Conservation (phyloP, 1,140 invertebrate species). For the Homarus americanus region DNA sequence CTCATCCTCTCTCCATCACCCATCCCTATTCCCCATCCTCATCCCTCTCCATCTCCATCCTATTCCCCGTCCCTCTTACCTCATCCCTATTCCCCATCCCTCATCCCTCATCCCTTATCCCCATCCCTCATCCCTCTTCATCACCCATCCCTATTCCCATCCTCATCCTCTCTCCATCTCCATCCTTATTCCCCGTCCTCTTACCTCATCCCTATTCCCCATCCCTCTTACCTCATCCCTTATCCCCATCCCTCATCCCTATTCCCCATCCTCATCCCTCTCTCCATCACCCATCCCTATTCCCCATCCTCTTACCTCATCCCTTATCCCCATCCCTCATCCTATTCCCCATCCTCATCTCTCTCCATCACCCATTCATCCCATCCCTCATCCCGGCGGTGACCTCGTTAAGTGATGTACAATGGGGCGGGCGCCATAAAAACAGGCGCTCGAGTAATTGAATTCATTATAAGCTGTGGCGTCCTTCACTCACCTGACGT, state of each 20-base stretch:
- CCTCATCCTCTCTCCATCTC: too few species aligned
- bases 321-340: not conserved
- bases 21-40: not conserved
- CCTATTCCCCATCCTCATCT: not conserved
- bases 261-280: not conserved
- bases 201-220: not conserved
- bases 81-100: too few species aligned
- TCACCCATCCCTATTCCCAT: too few species aligned
- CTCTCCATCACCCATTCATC: too few species aligned
- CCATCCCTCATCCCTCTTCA: not conserved
- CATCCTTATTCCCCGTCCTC: not conserved
- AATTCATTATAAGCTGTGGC: constrained; percentile 53
- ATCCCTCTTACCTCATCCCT: not conserved
- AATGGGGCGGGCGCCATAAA: constrained; percentile 29
- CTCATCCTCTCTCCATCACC: not conserved
- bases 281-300: not conserved
- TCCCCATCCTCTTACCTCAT: not conserved
- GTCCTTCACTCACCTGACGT: constrained; percentile 19
- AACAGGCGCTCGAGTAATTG: constrained; percentile 47
- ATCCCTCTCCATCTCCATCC: not conserved
- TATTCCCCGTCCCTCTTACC: not conserved
- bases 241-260: not conserved
- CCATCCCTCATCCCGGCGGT: too few species aligned
- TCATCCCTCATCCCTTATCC: not conserved
- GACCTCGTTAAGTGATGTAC: constrained; percentile 32